Percentiles rank a stretch among this genome's conserved stretches.
phyloP scores from a whole-genome alignment of 2,888 invertebrate species.

The Julus scanicus region DNA sequence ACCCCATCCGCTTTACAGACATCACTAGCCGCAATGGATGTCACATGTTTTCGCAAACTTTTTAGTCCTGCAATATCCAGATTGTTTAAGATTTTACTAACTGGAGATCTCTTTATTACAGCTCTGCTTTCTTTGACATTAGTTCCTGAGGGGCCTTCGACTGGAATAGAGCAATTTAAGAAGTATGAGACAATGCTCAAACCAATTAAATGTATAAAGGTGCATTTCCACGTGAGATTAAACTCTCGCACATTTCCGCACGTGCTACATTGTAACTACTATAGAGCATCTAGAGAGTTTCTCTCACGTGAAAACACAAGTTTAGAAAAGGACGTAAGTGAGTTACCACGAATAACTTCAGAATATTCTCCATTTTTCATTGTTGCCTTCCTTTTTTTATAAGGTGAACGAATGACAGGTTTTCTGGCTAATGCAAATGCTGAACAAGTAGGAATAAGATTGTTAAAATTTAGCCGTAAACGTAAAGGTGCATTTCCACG shows the following conservation, averaged over 20 bases:
- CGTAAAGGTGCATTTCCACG: no score
- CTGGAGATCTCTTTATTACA: background rate
- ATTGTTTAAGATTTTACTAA: background rate
- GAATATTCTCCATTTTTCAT: background rate
- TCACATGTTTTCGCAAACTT: background rate
- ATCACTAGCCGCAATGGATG: background rate
- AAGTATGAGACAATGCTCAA: background rate
- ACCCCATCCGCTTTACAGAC: background rate
- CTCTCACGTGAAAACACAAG: no score
- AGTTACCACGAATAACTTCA: slow-evolving; percentile 23
- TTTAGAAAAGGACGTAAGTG: no score
- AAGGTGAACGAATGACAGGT: background rate
- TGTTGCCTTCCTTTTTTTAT: background rate
- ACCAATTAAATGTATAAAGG: no score
- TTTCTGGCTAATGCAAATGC: background rate
- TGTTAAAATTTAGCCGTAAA: no score
- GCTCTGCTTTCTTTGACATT: background rate
- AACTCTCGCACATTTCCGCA: no score
- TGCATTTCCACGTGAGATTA: no score
- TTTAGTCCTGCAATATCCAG: background rate
- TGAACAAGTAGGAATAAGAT: background rate
- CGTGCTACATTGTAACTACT: no score
- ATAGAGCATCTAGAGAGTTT: no score
- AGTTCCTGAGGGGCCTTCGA: background rate
- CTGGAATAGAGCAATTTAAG: background rate